These are phyloP conservation scores for Chaetogeoica ovagalla DNA, from an alignment of 2,888 invertebrate genomes.

Conservation along the genomic window DNA sequence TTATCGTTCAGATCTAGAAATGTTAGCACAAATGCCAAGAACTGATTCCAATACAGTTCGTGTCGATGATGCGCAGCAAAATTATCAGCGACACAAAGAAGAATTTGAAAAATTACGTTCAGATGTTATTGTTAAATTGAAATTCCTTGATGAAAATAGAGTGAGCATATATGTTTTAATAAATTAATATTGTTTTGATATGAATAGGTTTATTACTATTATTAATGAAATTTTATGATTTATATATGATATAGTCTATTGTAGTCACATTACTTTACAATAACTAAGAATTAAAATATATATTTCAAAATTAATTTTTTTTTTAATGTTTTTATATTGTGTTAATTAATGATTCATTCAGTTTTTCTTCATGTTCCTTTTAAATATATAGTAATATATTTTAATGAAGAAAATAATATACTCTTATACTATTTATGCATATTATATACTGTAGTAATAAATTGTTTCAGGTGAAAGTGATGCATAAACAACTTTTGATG, in stretches of 20 bases:
- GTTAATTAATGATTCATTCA: too few species aligned
- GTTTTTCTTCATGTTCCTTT: too few species aligned
- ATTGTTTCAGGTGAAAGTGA: constrained; percentile 88
- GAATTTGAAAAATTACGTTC: constrained; percentile 90
- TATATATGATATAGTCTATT: too few species aligned
- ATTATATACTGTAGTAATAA: not conserved
- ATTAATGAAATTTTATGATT: too few species aligned
- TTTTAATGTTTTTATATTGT: too few species aligned
- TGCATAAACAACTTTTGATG: constrained; percentile 94
- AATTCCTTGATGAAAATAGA: constrained; percentile 95
- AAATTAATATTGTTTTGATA: not conserved
- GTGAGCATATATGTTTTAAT: constrained; percentile 62
- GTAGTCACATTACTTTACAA: too few species aligned
- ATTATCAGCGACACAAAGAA: constrained; percentile 81
- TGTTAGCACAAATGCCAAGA: constrained; percentile 68
- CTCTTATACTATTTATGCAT: not conserved
- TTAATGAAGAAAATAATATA: too few species aligned
- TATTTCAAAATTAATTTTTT: too few species aligned
- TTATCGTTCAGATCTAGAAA: constrained; percentile 90
- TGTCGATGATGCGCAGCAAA: constrained; percentile 78
- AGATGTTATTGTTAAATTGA: constrained; percentile 93
- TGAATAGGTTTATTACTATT: too few species aligned
- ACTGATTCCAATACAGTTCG: constrained; percentile 65
- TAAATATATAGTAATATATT: too few species aligned
- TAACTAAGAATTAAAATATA: too few species aligned